Base-by-base conservation (phyloP, 2,113 vertebrate genomes). In the Lethenteron camtschaticum region DNA sequence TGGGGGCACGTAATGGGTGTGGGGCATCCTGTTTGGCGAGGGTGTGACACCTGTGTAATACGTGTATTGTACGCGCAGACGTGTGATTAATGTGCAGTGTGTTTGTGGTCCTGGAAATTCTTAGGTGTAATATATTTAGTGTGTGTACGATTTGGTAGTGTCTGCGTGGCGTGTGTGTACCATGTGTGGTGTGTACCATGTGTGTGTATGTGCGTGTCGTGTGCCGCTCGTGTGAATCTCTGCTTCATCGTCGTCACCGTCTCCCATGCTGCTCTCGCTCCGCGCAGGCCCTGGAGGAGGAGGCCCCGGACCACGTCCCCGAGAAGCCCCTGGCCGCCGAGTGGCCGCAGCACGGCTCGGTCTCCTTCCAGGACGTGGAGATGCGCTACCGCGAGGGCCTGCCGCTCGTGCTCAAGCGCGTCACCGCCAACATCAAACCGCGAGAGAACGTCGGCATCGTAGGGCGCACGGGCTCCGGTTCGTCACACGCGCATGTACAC, bases 361-460 rank as follows among this genome's bases (percentile, higher is more conserved):
- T 95, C 57, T 80, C 80, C 71, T 88, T 95, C 77, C 85, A 85
- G 75, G 84, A 81, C 1, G 83, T 86, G 56, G 86, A 90, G 78
- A 87, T 95, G 89, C 80, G 83, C 55, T 95, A 95, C 77, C 78
- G 86, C 73, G 87, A 89, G 74, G 87, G 89, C 70, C 82, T 91
- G 18, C 89, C 89, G 4, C 79, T 91, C 73, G 86, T 94, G 14
- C 81, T 95, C 16, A 90, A 91, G 81, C 87, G 84, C 76, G 80
- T 95, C 24, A 87, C 87, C 74, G 92, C 86, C 78, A 87, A 81
- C 70, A 84, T 95, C 77, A 81, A 83, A 73, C 86, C 89, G 0
- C 90, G 88, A 75, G 89, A 95, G 70, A 95, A 91, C 80, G 79
- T 95, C 13, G 89, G 89, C 71, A 91, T 95, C 2, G 86, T 95